phyloP scores from a whole-genome alignment of 1,140 invertebrate species.

The Rhyzopertha dominica region DNA sequence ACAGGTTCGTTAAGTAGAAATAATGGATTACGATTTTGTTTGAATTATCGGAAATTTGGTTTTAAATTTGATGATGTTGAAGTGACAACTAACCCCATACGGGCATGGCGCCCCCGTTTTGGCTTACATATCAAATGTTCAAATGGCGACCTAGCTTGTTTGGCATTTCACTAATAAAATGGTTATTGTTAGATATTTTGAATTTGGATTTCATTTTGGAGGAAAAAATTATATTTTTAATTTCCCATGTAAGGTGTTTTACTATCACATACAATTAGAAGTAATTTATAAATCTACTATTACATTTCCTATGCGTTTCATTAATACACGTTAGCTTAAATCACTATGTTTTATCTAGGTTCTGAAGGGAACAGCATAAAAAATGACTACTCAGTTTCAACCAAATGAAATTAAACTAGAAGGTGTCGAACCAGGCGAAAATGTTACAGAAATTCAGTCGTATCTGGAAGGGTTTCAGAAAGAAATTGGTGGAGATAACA shows the following conservation, averaged over 20 bases:
- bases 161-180: too few relatives aligned
- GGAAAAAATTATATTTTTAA: too few relatives aligned
- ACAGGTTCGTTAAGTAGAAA: constrained; percentile 51
- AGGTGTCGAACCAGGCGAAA: constrained; percentile 45
- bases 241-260: too few relatives aligned
- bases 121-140: constrained; percentile 17
- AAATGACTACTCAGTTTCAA: constrained; percentile 39
- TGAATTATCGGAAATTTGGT: neutral
- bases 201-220: too few relatives aligned
- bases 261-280: too few relatives aligned
- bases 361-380: constrained; percentile 5
- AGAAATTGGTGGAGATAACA: constrained; percentile 64
- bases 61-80: neutral
- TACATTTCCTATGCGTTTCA: too few relatives aligned
- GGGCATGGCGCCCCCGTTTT: constrained; percentile 16
- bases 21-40: constrained; percentile 2
- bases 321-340: too few relatives aligned
- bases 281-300: too few relatives aligned
- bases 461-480: constrained; percentile 82
- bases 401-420: constrained; percentile 42
- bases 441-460: constrained; percentile 72
- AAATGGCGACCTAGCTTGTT: constrained; percentile 15
- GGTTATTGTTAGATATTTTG: too few relatives aligned
- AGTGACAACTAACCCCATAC: neutral
- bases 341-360: neutral